A percentile compares a stretch with the other conserved stretches of the same genome.
Evolutionary conservation across 2,113 vertebrate genomes (phyloP).

Genomic region (Scortum barcoo): DNA sequence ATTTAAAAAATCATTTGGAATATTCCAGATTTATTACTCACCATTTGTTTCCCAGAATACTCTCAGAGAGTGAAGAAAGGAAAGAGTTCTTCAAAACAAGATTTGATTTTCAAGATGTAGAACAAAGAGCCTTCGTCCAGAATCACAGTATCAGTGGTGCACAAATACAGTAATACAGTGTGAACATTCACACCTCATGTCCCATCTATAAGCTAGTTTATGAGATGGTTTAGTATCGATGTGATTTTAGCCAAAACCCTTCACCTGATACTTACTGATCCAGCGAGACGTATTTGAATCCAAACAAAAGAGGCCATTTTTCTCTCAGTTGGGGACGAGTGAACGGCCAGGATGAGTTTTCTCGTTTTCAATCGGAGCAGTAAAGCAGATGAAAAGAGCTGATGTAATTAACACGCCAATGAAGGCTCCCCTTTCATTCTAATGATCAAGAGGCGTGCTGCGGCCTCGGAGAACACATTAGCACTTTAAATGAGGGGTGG

Average conservation of each 20-base stretch:
- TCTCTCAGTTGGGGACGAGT: neutral
- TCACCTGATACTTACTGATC: neutral
- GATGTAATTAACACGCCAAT: conserved; percentile 1
- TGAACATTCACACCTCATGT: neutral
- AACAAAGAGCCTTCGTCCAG: neutral
- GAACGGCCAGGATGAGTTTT: conserved; percentile 1
- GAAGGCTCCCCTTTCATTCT: conserved; percentile 28
- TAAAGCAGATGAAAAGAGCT: neutral
- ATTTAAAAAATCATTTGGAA: neutral
- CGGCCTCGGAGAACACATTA: conserved; percentile 7
- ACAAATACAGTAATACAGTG: too few species aligned
- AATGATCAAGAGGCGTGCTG: conserved; percentile 17
- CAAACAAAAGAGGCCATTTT: neutral
- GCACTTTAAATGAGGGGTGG: conserved; percentile 15
- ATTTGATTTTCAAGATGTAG: neutral
- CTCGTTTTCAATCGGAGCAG: conserved; percentile 7
- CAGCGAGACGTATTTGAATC: neutral
- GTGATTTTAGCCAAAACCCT: neutral
- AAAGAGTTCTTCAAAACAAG: neutral
- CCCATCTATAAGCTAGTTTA: neutral
- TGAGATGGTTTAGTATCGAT: neutral
- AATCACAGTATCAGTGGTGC: neutral
- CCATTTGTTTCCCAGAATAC: neutral
- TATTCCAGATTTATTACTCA: neutral
- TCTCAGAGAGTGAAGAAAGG: neutral